Base-by-base conservation (phyloP, 2,888 invertebrate species). In the Ommatoiulus sabulosus region DNA sequence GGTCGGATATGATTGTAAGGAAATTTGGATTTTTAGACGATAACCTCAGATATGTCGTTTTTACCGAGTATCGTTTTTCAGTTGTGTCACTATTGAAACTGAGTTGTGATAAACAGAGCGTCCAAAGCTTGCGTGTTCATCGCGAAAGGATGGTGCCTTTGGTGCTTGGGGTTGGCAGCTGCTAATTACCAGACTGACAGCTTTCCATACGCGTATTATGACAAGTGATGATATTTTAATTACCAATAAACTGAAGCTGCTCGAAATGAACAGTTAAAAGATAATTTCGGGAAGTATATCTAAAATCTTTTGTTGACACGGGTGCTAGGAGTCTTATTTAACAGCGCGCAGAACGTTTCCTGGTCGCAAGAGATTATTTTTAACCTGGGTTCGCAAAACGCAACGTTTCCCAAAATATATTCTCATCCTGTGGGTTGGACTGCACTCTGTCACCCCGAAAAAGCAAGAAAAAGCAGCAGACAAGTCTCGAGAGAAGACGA, bases 201-300 rank as follows among this genome's bases (percentile, higher is more conserved):
- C 63, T 63, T n/a, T 17, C 20, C n/a, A n/a, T n/a, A 63, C 3
- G 17, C 63, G 63, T n/a, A 63, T 63, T n/a, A 63, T 63, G 63
- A 63, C 63, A 63, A 63, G 63, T 63, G 63, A 63, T 63, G 63
- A 63, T 63, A 12, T 17, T 63, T 63, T 63, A 63, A 63, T 63
- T 63, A 63, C 63, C 63, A 63, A 63, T 63, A 63, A 63, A 63
- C 63, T n/a, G 63, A 63, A 63, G 20, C n/a, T 63, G 63, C 20
- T 4, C 63, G 4, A 63, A 63, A 63, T 63, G 63, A 17, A 63
- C 20, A 7, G n/a, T 63, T 63, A 17, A 63, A 63, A n/a, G n/a
- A 7, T n/a, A n/a, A n/a, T 63, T 63, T 3, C n/a, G n/a, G n/a
- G n/a, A 63, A 1, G 17, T n/a, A 3, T 63, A 63, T 63, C 63